Conservation (phyloP, 2,797 vertebrate genomes). For the Erithacus rubecula region DNA sequence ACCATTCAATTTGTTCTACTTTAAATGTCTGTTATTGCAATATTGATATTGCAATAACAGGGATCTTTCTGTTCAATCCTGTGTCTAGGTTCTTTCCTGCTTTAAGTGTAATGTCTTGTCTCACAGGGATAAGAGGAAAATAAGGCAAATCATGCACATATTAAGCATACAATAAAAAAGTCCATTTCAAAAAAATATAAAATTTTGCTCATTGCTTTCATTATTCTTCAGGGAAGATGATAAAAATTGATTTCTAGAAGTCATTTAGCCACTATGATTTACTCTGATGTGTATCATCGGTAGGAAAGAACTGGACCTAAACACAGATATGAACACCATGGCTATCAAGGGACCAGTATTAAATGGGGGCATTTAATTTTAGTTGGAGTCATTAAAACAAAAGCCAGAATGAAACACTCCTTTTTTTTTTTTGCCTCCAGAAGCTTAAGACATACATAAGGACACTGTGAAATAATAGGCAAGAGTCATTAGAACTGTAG, state of each 20-base stretch:
- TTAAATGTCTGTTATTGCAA: not conserved
- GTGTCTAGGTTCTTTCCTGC: not conserved
- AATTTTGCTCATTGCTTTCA: not conserved
- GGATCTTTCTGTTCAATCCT: not conserved
- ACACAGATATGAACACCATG: not conserved
- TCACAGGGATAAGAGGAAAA: not conserved
- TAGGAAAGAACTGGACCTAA: not conserved
- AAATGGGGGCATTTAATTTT: not conserved
- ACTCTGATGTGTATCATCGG: not conserved
- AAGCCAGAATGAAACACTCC: not conserved
- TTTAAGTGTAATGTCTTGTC: not conserved
- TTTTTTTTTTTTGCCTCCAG: not conserved
- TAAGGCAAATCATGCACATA: not conserved
- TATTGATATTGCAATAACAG: not conserved
- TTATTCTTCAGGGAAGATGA: not conserved
- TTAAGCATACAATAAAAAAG: not conserved
- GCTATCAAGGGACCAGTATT: not conserved
- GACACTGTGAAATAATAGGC: not conserved
- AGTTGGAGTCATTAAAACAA: not conserved
- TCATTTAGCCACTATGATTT: not conserved
- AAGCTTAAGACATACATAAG: not conserved
- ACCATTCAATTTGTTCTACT: not conserved
- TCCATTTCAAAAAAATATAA: not conserved
- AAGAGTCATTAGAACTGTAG: not conserved
- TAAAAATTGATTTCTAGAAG: not conserved